These are phyloP conservation scores for Sitta carolinensis DNA, from an alignment of 2,797 vertebrate species.

Conservation along the genomic window DNA sequence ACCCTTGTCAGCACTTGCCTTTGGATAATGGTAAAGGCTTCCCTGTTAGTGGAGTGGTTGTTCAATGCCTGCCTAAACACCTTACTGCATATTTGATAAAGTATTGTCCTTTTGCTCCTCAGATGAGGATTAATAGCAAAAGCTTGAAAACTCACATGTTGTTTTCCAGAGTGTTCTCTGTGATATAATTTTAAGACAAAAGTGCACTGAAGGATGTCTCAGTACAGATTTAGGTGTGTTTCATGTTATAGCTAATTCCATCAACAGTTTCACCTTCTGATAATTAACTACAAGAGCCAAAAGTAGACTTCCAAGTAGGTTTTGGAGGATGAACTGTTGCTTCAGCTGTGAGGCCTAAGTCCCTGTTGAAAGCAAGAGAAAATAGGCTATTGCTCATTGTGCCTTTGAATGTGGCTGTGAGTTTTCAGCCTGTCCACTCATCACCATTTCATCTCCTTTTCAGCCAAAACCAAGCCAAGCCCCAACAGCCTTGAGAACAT, in stretches of 20 bases:
- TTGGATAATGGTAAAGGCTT: neutral
- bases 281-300: neutral
- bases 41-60: neutral
- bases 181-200: neutral
- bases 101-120: neutral
- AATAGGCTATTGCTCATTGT: neutral
- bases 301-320: neutral
- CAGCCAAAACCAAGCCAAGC: neutral
- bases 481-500: neutral
- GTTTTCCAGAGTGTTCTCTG: neutral
- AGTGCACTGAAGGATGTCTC: neutral
- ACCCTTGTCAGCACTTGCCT: neutral
- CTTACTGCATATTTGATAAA: neutral
- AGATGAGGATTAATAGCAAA: neutral
- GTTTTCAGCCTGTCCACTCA: neutral
- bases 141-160: neutral
- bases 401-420: neutral
- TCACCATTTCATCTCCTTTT: neutral
- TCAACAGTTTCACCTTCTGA: neutral
- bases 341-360: neutral
- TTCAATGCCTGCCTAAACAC: neutral
- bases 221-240: neutral
- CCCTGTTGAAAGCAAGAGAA: neutral
- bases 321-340: neutral
- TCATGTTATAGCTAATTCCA: neutral